phyloP scores from a whole-genome alignment of 64 coral and sea anemone species.

The Stichodactyla mertensii region DNA sequence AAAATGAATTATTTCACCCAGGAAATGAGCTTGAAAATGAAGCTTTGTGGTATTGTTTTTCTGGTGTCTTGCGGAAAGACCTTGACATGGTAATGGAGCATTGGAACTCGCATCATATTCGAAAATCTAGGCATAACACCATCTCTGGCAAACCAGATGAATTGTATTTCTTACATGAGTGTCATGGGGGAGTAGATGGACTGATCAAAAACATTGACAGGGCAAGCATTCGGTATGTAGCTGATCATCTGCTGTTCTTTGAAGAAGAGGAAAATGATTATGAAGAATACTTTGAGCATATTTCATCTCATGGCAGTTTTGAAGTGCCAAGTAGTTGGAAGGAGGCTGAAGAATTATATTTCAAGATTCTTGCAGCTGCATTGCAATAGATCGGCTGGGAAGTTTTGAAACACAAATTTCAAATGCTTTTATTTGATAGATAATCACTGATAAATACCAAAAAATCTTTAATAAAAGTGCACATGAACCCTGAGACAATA shows the following conservation, averaged over 20 bases:
- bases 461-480: slow-evolving; percentile 2
- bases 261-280: slow-evolving; percentile 31
- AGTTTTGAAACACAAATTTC: not conserved
- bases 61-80: slow-evolving; percentile 14
- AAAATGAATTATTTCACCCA: slow-evolving; percentile 23
- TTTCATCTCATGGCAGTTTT: slow-evolving; percentile 19
- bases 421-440: slow-evolving; percentile 4
- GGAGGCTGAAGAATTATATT: slow-evolving; percentile 22
- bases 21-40: slow-evolving; percentile 19
- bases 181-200: slow-evolving; percentile 31
- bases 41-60: slow-evolving; percentile 36
- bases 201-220: slow-evolving; percentile 18
- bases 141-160: slow-evolving; percentile 22
- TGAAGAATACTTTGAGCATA: slow-evolving; percentile 35
- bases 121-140: slow-evolving; percentile 29
- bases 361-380: slow-evolving; percentile 16
- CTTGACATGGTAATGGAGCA: slow-evolving; percentile 31
- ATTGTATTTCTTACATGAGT: slow-evolving; percentile 32
- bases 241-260: not conserved
- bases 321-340: slow-evolving; percentile 19
- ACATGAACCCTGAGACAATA: too few species aligned
- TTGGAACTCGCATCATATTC: slow-evolving; percentile 34
- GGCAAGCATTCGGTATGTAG: not conserved
- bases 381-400: slow-evolving; percentile 13
- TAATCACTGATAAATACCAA: not conserved